Evolutionary conservation across 2,888 invertebrate genomes (phyloP), one percentile per base, ranked within the genome.

Genomic region (Luffia ferchaultella): DNA sequence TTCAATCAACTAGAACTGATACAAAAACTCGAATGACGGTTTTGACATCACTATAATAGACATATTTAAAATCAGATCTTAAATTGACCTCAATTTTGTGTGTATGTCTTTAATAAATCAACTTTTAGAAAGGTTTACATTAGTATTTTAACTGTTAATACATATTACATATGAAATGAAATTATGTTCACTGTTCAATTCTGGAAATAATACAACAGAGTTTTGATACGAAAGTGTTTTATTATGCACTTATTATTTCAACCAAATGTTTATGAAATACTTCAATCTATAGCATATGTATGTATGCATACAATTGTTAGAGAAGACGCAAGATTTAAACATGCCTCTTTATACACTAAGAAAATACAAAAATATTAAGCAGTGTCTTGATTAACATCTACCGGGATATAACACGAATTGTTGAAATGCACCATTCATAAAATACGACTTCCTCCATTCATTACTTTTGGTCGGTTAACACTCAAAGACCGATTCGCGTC

Each of bases 211-310:
- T n/a, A n/a, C n/a, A n/a, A n/a, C n/a, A n/a, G n/a, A n/a, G n/a
- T n/a, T n/a, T 55, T 60, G 70, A 69, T 80, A 80, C 71, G 76
- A 82, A 76, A 75, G 75, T 82, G 79, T 83, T 83, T 82, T 82
- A 82, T 83, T 83, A 82, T 80, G 82, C 80, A 82, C 78, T 83
- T 83, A 82, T 83, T 79, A 82, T 82, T 80, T 76, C 79, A 80
- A 80, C 73, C 71, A 82, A 82, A 80, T 78, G 76, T 79, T 75
- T 78, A 79, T 64, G 72, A 70, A 72, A 72, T 76, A 78, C 64
- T 76, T 74, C 30, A 30, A 67, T 74, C 79, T 80, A 80, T 77
- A 82, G 79, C 80, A 74, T 77, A 76, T 30, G 73, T 73, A 30
- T 30, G 12, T 30, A 30, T 30, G 30, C 30, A 12, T 30, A 78